Conservation (phyloP, 2,797 vertebrate species). For the Aphelocoma californica region DNA sequence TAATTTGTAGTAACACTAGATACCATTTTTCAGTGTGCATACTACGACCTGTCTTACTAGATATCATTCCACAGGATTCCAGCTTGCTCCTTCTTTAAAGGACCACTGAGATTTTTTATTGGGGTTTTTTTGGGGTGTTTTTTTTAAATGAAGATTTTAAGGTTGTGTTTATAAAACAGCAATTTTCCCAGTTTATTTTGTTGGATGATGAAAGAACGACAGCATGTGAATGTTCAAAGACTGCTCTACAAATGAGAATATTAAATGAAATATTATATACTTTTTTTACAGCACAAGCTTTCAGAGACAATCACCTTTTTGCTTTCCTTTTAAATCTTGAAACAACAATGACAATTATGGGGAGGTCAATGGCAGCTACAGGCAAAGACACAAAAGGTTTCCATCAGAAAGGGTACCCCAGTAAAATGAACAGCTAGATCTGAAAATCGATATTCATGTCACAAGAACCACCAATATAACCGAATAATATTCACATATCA, state of each 20-base stretch:
- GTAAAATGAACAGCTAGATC: neutral
- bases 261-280: neutral
- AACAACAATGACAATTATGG: slow-evolving; percentile 8
- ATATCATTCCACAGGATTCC: neutral
- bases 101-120: neutral
- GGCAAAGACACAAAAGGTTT: slow-evolving; percentile 36
- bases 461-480: neutral
- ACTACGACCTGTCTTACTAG: neutral
- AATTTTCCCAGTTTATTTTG: neutral
- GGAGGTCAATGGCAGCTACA: slow-evolving; percentile 18
- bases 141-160: neutral
- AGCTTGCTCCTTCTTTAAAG: neutral
- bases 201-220: neutral
- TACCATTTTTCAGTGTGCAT: neutral
- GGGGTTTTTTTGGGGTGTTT: accelerated
- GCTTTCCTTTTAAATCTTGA: slow-evolving; percentile 12
- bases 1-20: neutral
- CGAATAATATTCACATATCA: neutral
- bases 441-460: neutral
- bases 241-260: neutral
- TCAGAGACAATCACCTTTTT: slow-evolving; percentile 2
- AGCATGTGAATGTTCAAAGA: neutral
- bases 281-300: neutral
- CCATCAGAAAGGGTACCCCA: neutral
- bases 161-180: neutral